Evolutionary conservation across 2,888 invertebrate species (phyloP).

Genomic region (Tenthredo scrophulariae): DNA sequence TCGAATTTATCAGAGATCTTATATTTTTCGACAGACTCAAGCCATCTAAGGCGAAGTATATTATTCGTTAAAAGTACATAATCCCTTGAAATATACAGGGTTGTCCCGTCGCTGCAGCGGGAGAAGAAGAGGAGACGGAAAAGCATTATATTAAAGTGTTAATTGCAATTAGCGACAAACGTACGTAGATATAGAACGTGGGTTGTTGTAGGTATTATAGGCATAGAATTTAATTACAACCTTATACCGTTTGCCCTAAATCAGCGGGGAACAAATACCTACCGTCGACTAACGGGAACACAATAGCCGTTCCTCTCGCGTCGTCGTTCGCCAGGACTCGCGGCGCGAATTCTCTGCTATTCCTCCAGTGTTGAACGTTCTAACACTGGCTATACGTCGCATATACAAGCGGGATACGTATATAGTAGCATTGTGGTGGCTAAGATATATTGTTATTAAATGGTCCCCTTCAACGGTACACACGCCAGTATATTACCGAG

Average conservation of each 20-base stretch:
- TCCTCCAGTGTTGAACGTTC: conserved; percentile 1
- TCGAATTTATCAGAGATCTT: no score
- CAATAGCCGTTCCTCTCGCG: conserved; percentile 59
- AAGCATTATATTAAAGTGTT: conserved; percentile 21
- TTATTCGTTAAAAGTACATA: not conserved
- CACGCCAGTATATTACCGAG: conserved; percentile 72
- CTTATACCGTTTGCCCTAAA: conserved; percentile 62
- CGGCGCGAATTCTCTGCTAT: conserved; percentile 29
- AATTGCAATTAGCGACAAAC: conserved; percentile 47
- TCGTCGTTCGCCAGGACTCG: conserved; percentile 48
- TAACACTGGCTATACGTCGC: not conserved
- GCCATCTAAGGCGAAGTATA: not conserved
- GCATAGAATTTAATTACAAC: conserved; percentile 65
- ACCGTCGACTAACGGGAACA: conserved; percentile 57
- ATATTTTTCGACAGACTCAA: no score
- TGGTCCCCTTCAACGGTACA: conserved; percentile 68
- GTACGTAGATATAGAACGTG: not conserved
- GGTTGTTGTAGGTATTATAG: conserved; percentile 7
- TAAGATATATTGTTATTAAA: conserved; percentile 78
- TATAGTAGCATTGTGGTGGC: conserved; percentile 67
- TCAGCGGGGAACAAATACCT: conserved; percentile 66
- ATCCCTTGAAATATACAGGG: not conserved
- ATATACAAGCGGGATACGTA: not conserved
- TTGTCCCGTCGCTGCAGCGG: not conserved
- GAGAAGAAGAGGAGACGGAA: not conserved